Conservation (phyloP, 2,888 invertebrate species). For the Gryllus longicercus region DNA sequence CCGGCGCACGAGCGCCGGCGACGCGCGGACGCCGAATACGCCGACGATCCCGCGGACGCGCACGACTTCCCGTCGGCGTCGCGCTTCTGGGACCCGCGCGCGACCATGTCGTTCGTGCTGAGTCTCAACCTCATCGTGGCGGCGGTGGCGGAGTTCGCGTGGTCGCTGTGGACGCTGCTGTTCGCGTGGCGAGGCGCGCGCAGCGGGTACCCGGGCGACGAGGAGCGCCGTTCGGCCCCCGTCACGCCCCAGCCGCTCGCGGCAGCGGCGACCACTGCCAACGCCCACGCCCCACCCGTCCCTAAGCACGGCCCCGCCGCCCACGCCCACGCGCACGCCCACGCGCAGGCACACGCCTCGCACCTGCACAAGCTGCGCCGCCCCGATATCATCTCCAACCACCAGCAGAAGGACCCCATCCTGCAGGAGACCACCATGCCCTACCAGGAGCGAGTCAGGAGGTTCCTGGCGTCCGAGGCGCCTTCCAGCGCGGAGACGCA, state of each 20-base stretch:
- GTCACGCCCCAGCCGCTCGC: not conserved
- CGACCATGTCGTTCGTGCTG: conserved; percentile 44
- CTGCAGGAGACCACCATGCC: conserved; percentile 49
- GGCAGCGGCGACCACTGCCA: not conserved
- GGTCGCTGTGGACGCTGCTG: conserved; percentile 59
- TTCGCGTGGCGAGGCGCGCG: conserved; percentile 55
- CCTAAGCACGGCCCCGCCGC: not conserved
- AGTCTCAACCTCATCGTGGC: conserved; percentile 60
- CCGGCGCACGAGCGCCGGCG: no score
- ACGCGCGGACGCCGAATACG: no score
- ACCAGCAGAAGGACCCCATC: not conserved
- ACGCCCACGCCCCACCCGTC: not conserved
- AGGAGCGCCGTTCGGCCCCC: conserved; percentile 37
- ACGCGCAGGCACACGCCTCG: not conserved
- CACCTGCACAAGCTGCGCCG: not conserved
- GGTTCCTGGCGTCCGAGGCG: conserved; percentile 45
- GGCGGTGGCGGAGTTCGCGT: conserved; percentile 56
- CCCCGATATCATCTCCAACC: conserved; percentile 34
- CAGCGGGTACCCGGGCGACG: conserved; percentile 57
- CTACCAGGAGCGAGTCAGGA: conserved; percentile 48
- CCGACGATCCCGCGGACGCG: no score
- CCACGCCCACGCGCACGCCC: not conserved
- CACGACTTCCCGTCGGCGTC: no score
- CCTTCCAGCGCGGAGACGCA: no score
- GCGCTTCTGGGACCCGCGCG: no score